Base-by-base conservation (phyloP, 2,113 vertebrate species). In the Melanerpes formicivorus region DNA sequence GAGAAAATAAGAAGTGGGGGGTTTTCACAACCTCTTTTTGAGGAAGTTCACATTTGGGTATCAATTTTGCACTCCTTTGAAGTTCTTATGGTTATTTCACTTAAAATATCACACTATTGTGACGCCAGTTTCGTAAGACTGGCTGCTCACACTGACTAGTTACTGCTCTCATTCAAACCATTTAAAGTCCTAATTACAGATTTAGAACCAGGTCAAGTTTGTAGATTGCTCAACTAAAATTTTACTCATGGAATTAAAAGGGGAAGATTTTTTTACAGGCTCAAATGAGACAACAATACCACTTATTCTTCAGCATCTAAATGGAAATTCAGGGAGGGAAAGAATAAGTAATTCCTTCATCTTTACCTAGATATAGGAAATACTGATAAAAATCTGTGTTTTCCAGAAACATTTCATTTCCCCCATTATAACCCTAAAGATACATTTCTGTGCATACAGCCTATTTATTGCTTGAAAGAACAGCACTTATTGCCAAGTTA, bases 381-480 rank as follows among this genome's bases (percentile, higher is more conserved):
- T 11, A 50, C 2, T 30, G 19, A 60, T 70, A 85, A 69, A 44
- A 88, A 32, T 25, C 3, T 48, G 16, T 27, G 23, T 11, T 58
- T 83, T 80, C 70, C 46, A 59, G 13, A 9, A 73, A 62, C 46
- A 83, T 23, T 58, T 81, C 0, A 64, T 58, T 77, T 71, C 8
- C 26, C 30, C 48, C 23, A 59, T 71, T 88, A 80, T 27, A 86
- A 77, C 46, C 3, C 10, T 27, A 56, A 75, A 82, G 8, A 91
- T 10, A 32, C 5, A 69, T 58, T 83, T 83, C 73, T 80, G 32
- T 37, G 7, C 30, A 74, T 44, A 84, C 67, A 80, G 8, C 32
- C 70, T 92, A 88, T 80, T 84, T 94, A 92, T 78, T 78, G 18
- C 54, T 81, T 71, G 27, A 88, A 92, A 83, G 58, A 88, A 78